A percentile compares a stretch with the other conserved stretches of the same genome.
Conservation (phyloP, 2,797 vertebrate species). For the Enteromius treurensis region DNA sequence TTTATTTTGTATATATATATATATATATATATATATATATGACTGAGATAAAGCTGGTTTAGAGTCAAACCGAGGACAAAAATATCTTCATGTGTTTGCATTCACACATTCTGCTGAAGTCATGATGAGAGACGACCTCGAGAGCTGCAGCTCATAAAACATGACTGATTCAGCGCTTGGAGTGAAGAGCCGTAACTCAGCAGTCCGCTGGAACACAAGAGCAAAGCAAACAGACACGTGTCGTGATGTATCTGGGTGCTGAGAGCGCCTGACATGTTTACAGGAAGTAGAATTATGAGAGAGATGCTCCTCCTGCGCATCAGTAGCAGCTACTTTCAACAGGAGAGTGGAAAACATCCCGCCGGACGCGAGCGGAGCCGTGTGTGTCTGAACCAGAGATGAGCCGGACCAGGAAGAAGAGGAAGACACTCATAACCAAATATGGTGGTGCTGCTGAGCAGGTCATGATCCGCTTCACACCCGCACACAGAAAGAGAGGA, state of each 20-base stretch:
- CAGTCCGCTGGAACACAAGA: slow-evolving; percentile 19
- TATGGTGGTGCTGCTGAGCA: background rate
- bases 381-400: background rate
- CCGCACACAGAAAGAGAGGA: background rate
- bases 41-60: no score
- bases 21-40: no score
- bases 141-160: slow-evolving; percentile 40
- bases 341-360: background rate
- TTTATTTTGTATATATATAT: no score
- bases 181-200: slow-evolving; percentile 20
- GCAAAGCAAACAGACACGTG: slow-evolving; percentile 53
- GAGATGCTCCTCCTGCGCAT: slow-evolving; percentile 15
- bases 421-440: background rate
- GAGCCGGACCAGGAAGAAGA: background rate
- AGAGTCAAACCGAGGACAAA: background rate
- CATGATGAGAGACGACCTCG: background rate
- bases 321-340: slow-evolving; percentile 60
- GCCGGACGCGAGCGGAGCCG: background rate
- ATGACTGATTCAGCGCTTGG: slow-evolving; percentile 24
- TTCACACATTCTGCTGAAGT: background rate
- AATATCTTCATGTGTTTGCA: background rate
- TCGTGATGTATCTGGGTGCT: slow-evolving; percentile 55
- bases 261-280: slow-evolving; percentile 62
- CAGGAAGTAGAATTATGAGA: slow-evolving; percentile 57
- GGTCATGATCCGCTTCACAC: background rate